These are phyloP conservation scores for Catharus ustulatus DNA, from an alignment of 2,797 vertebrate species.

Conservation along the genomic window DNA sequence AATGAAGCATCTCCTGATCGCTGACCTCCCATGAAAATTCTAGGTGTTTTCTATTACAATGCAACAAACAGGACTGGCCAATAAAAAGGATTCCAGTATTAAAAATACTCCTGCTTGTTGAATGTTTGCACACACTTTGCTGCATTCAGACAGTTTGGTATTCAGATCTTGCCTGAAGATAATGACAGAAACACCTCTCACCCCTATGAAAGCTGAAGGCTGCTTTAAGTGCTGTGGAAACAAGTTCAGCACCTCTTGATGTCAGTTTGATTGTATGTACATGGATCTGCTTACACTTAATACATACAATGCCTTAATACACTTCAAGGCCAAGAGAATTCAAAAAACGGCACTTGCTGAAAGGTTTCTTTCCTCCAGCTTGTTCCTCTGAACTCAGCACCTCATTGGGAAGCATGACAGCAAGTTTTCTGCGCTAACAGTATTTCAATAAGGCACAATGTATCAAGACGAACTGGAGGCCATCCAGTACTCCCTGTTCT, in stretches of 20 bases:
- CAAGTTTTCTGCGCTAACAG: neutral
- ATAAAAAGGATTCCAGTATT: neutral
- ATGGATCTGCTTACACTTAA: slow-evolving; percentile 11
- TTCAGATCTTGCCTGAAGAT: slow-evolving; percentile 27
- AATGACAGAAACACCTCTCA: slow-evolving; percentile 41
- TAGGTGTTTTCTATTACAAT: neutral
- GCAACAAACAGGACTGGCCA: neutral
- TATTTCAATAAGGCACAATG: neutral
- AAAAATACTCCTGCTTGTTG: neutral
- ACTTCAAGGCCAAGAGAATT: slow-evolving; percentile 18
- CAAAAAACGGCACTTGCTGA: neutral
- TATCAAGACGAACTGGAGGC: neutral
- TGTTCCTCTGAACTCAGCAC: slow-evolving; percentile 1
- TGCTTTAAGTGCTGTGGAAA: slow-evolving; percentile 12
- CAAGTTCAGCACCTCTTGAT: slow-evolving; percentile 14
- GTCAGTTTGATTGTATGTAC: neutral
- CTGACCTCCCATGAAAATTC: neutral
- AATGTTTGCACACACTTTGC: neutral
- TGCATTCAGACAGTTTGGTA: neutral
- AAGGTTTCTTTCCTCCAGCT: slow-evolving; percentile 21
- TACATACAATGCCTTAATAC: neutral
- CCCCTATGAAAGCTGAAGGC: neutral
- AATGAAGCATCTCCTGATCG: neutral
- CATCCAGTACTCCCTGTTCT: neutral
- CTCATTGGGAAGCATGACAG: neutral